Percentiles rank a stretch among this genome's conserved stretches.
Evolutionary conservation across 1,140 invertebrate genomes (phyloP).

Genomic region (Aphelenchoides besseyi): DNA sequence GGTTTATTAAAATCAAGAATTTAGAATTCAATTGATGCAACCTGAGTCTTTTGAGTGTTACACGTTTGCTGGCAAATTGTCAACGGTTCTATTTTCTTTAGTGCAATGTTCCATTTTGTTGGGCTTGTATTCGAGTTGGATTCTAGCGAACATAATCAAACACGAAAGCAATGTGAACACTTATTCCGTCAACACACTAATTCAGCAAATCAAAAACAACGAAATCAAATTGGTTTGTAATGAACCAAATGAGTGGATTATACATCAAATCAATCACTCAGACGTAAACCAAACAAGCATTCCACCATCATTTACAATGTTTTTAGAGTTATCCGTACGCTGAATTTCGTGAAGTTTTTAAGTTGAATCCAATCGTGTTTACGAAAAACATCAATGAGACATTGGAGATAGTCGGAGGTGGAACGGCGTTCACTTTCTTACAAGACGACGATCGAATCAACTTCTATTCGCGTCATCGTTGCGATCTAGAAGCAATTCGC

Average conservation of each 20-base stretch:
- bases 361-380: not conserved
- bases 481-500: conserved; percentile 1
- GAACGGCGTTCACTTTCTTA: not conserved
- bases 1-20: too few relatives aligned
- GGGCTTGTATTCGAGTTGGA: not conserved
- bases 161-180: not conserved
- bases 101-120: conserved; percentile 22
- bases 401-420: not conserved
- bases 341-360: conserved; percentile 1
- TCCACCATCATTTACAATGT: not conserved
- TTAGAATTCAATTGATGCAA: conserved; percentile 16
- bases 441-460: conserved; percentile 6
- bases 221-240: not conserved
- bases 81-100: not conserved
- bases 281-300: not conserved
- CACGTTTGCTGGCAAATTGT: not conserved
- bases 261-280: not conserved
- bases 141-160: not conserved
- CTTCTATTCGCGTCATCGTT: conserved; percentile 3
- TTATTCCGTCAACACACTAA: not conserved
- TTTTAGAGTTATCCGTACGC: conserved; percentile 5
- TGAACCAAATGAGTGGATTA: not conserved
- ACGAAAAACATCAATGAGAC: not conserved
- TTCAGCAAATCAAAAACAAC: not conserved
- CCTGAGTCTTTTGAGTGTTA: not conserved